Conservation (phyloP, 2,113 vertebrate genomes). For the Ciconia maguari region DNA sequence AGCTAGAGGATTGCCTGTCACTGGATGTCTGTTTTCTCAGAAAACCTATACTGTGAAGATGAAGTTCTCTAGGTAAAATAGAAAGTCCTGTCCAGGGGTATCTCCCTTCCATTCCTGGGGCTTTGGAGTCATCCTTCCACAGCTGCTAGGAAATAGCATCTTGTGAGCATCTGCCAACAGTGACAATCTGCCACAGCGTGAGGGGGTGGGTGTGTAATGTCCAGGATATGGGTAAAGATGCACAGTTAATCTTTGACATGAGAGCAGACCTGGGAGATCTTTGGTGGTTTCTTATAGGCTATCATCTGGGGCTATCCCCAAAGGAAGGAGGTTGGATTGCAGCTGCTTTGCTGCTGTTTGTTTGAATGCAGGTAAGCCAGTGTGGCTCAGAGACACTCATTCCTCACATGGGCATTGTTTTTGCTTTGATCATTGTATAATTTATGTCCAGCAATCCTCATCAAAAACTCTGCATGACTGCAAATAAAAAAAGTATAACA, state of each 20-base stretch:
- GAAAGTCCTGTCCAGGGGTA: not conserved
- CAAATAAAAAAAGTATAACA: not conserved
- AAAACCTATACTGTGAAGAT: not conserved
- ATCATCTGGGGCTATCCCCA: not conserved
- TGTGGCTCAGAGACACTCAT: not conserved
- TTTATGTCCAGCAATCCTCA: not conserved
- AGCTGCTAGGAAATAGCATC: not conserved
- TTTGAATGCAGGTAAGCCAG: not conserved
- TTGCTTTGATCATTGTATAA: not conserved
- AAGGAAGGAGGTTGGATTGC: not conserved
- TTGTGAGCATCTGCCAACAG: not conserved
- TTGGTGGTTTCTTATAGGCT: not conserved
- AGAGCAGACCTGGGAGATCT: not conserved
- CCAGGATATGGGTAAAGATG: not conserved
- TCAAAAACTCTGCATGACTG: not conserved
- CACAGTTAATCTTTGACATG: rapidly evolving
- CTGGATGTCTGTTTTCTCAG: not conserved
- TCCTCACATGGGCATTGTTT: not conserved
- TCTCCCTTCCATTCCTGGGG: not conserved
- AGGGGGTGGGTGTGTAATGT: not conserved
- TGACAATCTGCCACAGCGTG: rapidly evolving
- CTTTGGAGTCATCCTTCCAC: not conserved
- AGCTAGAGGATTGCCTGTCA: not conserved
- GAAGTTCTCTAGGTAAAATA: not conserved
- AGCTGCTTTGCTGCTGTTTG: not conserved